Base-by-base conservation (phyloP, 2,888 invertebrate species). In the Tenthredo scrophulariae region DNA sequence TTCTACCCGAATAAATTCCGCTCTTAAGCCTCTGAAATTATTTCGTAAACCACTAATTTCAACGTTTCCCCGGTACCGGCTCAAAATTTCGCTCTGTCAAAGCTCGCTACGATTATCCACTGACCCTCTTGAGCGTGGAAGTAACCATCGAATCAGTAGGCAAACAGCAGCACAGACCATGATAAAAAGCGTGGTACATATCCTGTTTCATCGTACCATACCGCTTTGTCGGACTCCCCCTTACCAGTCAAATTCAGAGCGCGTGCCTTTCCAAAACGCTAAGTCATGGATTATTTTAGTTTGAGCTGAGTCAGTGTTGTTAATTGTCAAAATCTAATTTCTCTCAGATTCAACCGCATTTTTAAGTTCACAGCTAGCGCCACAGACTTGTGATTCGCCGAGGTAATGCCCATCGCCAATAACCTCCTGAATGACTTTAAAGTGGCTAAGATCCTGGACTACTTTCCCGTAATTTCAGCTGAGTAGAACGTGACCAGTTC, bases 131-230 rank as follows among this genome's bases (percentile, higher is more conserved):
- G 26, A 26, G 10, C 26, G 22, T 26, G 26, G 10, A 62, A 62
- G 62, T n/a, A 26, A 62, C 22, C 62, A n/a, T 9, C 26, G 62
- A 62, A 26, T n/a, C 62, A 62, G 26, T 10, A 10, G 62, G 62
- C 22, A 62, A 10, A 62, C 26, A 26, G 62, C 62, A 22, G 26
- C 22, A 50, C 18, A 18, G 15, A 62, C 26, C 62, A 62, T 22
- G 62, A 62, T 62, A 62, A 26, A 62, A n/a, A 62, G 62, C 62
- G n/a, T 62, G 62, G 62, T 62, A 50, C 50, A 50, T 5, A 26
- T 62, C 62, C 26, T 26, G 62, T 22, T 62, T 62, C 26, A 62
- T 62, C 62, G 62, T 62, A 50, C 18, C 62, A 62, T 62, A 7
- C n/a, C 62, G 62, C n/a, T 26, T 62, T 2, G 62, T n/a, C 26